phyloP scores from a whole-genome alignment of 2,797 vertebrate species.

The Aselliscus stoliczkanus region DNA sequence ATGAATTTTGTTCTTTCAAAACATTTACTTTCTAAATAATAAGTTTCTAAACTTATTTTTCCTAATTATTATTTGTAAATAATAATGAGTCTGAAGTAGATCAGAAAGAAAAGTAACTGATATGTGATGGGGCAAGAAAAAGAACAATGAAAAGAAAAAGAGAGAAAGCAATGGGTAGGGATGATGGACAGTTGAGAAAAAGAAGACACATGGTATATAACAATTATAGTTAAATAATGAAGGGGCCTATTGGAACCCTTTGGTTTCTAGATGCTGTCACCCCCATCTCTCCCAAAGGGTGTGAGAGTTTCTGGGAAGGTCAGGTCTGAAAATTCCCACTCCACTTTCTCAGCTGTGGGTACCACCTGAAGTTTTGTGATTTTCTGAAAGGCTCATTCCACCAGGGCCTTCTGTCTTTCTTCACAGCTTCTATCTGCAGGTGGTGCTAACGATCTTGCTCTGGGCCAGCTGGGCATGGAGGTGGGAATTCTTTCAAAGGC shows the following conservation, averaged over 20 bases:
- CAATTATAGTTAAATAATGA: neutral
- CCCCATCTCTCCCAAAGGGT: neutral
- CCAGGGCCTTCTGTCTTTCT: neutral
- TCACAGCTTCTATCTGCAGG: neutral
- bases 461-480: neutral
- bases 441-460: neutral
- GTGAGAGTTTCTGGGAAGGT: neutral
- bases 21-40: neutral
- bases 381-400: neutral
- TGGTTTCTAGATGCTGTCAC: neutral
- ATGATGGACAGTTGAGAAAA: neutral
- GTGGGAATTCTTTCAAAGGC: neutral
- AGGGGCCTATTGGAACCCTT: rapidly evolving
- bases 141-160: neutral
- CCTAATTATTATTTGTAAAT: neutral
- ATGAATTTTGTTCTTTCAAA: neutral
- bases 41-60: neutral
- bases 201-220: rapidly evolving
- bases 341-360: neutral
- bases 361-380: neutral
- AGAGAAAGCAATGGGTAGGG: neutral
- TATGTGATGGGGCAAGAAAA: neutral
- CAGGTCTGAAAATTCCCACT: neutral
- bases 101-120: neutral
- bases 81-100: neutral